Conservation (phyloP, 2,113 vertebrate species). For the Stigmatopora argus region DNA sequence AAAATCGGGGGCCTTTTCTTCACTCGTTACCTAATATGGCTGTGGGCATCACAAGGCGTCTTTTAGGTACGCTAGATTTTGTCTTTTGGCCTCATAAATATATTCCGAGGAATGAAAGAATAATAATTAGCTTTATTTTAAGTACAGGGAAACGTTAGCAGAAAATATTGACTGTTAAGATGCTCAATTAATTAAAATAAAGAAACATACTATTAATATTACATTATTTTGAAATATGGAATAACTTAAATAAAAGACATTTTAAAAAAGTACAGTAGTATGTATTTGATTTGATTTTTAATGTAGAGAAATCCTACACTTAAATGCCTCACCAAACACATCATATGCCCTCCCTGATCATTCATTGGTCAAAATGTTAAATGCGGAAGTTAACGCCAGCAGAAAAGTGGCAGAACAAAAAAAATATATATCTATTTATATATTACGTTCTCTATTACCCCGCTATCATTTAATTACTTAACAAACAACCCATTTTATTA, state of each 20-base stretch:
- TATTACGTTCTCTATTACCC: not conserved
- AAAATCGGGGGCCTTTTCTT: not conserved
- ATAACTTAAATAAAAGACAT: not conserved
- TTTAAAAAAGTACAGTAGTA: too few species aligned
- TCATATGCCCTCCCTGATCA: too few species aligned
- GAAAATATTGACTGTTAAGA: too few species aligned
- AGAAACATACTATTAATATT: too few species aligned
- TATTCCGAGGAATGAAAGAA: not conserved
- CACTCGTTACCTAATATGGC: conserved; percentile 3
- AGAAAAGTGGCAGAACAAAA: not conserved
- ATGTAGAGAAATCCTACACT: too few species aligned
- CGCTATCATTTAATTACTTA: not conserved
- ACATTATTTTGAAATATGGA: not conserved
- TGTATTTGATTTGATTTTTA: too few species aligned
- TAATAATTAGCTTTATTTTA: not conserved
- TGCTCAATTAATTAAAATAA: too few species aligned
- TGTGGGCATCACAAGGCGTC: not conserved
- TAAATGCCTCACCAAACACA: too few species aligned
- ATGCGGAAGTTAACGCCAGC: not conserved
- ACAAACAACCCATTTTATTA: not conserved
- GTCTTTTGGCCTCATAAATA: not conserved
- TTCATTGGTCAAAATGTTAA: too few species aligned
- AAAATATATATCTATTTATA: too few species aligned
- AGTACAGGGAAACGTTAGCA: not conserved
- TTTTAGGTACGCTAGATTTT: not conserved